A percentile compares a stretch with the other conserved stretches of the same genome.
Conservation (phyloP, 2,797 vertebrate genomes). For the Squalus acanthias region DNA sequence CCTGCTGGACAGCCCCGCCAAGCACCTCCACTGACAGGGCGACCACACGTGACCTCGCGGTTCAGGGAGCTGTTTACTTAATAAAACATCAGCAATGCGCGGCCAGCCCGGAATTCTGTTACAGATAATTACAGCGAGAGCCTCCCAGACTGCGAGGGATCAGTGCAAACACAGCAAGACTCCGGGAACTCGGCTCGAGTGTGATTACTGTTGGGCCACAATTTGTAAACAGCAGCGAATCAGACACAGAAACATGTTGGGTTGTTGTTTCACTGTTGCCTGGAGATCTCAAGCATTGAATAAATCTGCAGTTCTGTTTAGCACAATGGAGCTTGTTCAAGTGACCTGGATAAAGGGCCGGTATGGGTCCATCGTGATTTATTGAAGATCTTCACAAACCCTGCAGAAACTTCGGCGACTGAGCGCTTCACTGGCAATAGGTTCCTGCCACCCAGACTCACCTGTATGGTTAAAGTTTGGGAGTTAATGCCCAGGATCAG, state of each 20-base stretch:
- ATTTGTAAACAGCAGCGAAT: not conserved
- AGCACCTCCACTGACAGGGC: too few species aligned
- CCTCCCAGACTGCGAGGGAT: not conserved
- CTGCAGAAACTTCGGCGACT: not conserved
- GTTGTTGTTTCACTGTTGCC: not conserved
- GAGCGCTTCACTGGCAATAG: not conserved
- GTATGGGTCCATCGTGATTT: not conserved
- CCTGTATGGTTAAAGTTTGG: not conserved
- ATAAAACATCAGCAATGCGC: not conserved
- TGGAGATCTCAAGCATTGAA: not conserved
- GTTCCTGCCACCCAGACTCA: not conserved
- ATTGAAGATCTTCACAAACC: not conserved
- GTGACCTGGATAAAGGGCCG: too few species aligned
- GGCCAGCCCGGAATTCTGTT: not conserved
- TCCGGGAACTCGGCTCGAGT: not conserved
- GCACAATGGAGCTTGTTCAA: not conserved
- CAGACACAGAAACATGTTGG: not conserved
- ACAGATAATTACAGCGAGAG: not conserved
- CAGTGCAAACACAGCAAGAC: not conserved
- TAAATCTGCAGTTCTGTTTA: not conserved
- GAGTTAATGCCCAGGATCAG: not conserved
- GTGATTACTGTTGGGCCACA: not conserved
- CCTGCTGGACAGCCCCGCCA: not conserved
- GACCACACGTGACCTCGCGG: not conserved
- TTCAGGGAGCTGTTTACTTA: not conserved